A percentile compares a stretch with the other conserved stretches of the same genome.
Evolutionary conservation across 1,140 invertebrate genomes (phyloP).

Genomic region (Lasaia peninsularis): DNA sequence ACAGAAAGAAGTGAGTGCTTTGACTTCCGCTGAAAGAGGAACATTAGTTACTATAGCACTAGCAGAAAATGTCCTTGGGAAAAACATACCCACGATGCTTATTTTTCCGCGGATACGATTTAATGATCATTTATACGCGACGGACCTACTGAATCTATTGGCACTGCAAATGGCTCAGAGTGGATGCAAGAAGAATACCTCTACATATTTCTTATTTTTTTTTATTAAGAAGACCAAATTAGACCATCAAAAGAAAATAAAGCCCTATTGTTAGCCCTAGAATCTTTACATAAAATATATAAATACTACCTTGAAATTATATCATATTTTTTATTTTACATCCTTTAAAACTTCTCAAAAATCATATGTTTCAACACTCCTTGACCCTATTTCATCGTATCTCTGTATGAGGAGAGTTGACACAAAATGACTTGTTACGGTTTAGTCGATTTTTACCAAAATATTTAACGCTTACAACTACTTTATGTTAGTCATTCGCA

Average conservation of each 20-base stretch:
- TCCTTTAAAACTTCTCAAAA: conserved; percentile 19
- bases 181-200: conserved; percentile 45
- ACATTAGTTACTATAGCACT: too few relatives aligned
- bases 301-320: conserved; percentile 23
- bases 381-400: conserved; percentile 16
- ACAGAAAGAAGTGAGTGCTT: too few relatives aligned
- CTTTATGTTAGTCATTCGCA: too few relatives aligned
- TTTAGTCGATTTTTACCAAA: too few relatives aligned
- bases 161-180: conserved; percentile 31
- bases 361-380: conserved; percentile 14
- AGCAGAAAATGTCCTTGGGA: too few relatives aligned
- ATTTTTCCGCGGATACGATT: too few relatives aligned
- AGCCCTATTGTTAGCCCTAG: conserved; percentile 25
- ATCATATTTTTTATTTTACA: too few relatives aligned
- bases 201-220: conserved; percentile 1
- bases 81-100: too few relatives aligned
- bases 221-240: conserved; percentile 21
- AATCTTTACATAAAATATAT: conserved; percentile 30
- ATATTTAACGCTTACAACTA: too few relatives aligned
- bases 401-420: conserved; percentile 17
- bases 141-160: conserved; percentile 28
- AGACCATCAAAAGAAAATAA: conserved; percentile 10
- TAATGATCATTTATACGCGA: conserved; percentile 36
- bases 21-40: too few relatives aligned
- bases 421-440: too few relatives aligned